Evolutionary conservation across 1,140 invertebrate species (phyloP).

Genomic region (Drosophila simulans): DNA sequence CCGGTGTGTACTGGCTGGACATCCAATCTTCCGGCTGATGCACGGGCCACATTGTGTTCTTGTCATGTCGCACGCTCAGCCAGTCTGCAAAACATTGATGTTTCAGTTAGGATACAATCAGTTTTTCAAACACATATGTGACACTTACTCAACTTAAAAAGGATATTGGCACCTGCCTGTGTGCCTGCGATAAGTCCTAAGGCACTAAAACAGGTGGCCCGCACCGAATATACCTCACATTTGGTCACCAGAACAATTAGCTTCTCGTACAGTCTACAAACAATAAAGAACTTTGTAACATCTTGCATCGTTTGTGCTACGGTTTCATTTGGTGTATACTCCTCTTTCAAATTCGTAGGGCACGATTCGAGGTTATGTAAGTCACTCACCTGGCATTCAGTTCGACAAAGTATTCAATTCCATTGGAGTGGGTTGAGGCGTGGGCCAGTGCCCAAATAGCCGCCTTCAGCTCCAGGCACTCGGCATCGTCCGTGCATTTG

Average conservation of each 20-base stretch:
- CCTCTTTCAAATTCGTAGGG: no score
- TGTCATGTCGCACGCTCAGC: constrained; percentile 92
- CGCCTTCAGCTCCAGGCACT: constrained; percentile 92
- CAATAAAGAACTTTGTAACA: background rate
- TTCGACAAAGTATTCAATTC: constrained; percentile 89
- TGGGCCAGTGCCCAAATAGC: constrained; percentile 96
- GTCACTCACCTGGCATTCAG: constrained; percentile 68
- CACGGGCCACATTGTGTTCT: constrained; percentile 93
- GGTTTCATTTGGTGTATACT: no score
- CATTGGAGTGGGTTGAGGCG: constrained; percentile 90
- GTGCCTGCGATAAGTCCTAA: constrained; percentile 94
- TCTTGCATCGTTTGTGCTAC: no score
- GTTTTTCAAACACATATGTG: background rate
- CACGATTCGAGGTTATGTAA: background rate
- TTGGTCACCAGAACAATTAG: constrained; percentile 88
- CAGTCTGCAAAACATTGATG: constrained; percentile 87
- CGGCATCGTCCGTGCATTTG: constrained; percentile 87
- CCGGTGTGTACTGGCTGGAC: constrained; percentile 81
- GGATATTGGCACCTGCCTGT: constrained; percentile 90
- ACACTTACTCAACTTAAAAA: constrained; percentile 88
- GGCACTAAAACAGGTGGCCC: constrained; percentile 95
- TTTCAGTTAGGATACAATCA: background rate
- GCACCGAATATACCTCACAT: constrained; percentile 92
- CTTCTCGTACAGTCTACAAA: constrained; percentile 77
- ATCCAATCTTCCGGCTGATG: constrained; percentile 88